phyloP scores from a whole-genome alignment of 2,797 vertebrate species.

The Pempheris klunzingeri region DNA sequence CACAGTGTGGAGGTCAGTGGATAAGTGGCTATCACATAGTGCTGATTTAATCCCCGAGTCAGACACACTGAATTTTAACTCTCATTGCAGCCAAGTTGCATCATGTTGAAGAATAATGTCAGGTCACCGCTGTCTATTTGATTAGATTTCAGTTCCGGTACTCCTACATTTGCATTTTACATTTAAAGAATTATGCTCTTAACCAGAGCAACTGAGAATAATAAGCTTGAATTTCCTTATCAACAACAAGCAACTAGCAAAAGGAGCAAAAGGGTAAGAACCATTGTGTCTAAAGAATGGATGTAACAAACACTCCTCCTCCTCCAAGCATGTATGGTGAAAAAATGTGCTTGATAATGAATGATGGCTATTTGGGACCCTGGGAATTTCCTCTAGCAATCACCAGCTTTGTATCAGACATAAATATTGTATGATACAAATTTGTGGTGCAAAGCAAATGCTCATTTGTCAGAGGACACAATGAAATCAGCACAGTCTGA shows the following conservation, averaged over 20 bases:
- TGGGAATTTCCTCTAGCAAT: conserved; percentile 16
- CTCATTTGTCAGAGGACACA: conserved; percentile 37
- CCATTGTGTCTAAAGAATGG: background rate
- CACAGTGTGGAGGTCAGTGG: conserved; percentile 42
- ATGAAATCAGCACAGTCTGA: conserved; percentile 12
- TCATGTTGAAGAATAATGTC: conserved; percentile 67
- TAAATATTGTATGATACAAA: conserved; percentile 51
- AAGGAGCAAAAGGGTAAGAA: background rate
- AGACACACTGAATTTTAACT: conserved; percentile 58
- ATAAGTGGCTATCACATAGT: conserved; percentile 16
- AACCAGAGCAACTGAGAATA: conserved; percentile 1
- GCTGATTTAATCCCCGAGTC: conserved; percentile 58
- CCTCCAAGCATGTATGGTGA: background rate
- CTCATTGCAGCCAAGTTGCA: conserved; percentile 78
- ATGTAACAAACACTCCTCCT: background rate
- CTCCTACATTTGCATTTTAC: conserved; percentile 44
- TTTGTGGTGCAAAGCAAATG: conserved; percentile 32
- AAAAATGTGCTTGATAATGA: conserved; percentile 37
- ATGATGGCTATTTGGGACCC: conserved; percentile 11
- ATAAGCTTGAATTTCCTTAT: conserved; percentile 19
- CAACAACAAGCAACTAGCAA: background rate
- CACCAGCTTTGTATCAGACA: conserved; percentile 2
- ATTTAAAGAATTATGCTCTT: conserved; percentile 21
- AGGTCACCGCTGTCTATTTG: conserved; percentile 50
- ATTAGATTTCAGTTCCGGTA: conserved; percentile 42